These are phyloP conservation scores for Drosophila bocqueti DNA, from an alignment of 1,140 invertebrate species.

Conservation along the genomic window DNA sequence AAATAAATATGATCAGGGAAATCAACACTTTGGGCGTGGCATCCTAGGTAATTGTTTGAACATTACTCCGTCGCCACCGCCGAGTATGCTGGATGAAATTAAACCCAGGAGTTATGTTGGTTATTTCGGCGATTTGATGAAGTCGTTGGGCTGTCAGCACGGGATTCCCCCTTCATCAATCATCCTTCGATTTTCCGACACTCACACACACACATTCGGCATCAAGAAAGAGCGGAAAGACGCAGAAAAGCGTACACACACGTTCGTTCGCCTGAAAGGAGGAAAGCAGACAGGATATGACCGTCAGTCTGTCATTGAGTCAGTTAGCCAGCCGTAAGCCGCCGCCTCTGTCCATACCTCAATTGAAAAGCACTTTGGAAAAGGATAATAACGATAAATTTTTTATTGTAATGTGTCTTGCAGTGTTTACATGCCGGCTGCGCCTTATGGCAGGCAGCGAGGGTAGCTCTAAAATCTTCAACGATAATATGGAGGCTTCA, in stretches of 20 bases:
- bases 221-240: conserved; percentile 18
- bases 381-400: conserved; percentile 81
- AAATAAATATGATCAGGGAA: conserved; percentile 78
- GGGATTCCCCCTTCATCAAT: conserved; percentile 64
- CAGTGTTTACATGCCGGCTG: conserved; percentile 76
- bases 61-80: conserved; percentile 15
- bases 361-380: conserved; percentile 80
- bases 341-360: conserved; percentile 63
- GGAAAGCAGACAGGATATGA: conserved; percentile 38
- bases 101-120: conserved; percentile 41
- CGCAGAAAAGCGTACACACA: conserved; percentile 10
- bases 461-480: conserved; percentile 12
- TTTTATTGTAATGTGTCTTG: conserved; percentile 81
- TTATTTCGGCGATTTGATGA: conserved; percentile 60
- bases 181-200: conserved; percentile 46
- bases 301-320: conserved; percentile 40
- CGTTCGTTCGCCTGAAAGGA: not conserved
- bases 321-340: conserved; percentile 42
- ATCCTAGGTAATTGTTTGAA: conserved; percentile 51
- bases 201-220: conserved; percentile 5
- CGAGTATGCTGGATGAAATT: conserved; percentile 27
- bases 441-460: conserved; percentile 46
- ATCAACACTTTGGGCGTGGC: conserved; percentile 62
- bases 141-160: conserved; percentile 65
- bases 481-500: too few species aligned